Evolutionary conservation across 2,888 invertebrate species (phyloP), one percentile per base, ranked within the genome.

Genomic region (Xylota segnis): DNA sequence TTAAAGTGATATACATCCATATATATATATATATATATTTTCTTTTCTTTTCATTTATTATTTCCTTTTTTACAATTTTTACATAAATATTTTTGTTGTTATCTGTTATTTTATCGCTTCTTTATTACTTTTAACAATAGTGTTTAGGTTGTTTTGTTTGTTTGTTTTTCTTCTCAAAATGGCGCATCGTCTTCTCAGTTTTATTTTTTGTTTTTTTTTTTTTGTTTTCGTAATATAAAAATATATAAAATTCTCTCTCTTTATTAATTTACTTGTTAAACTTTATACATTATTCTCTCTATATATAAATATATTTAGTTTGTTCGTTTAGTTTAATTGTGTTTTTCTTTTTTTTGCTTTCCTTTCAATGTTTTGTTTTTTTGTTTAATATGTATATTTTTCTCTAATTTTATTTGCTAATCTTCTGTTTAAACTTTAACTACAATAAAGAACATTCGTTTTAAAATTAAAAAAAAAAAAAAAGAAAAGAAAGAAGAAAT

Each of bases 31-130:
- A n/a, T n/a, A n/a, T 70, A 71, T 71, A 47, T 78, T n/a, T 74
- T 86, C 66, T 32, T 56, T 70, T 77, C 59, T 70, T 23, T 29
- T 77, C 76, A 59, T 82, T 87, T 75, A 68, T 76, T 84, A 74
- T 82, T 87, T 58, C 29, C 29, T 79, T 89, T 83, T 87, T 84
- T 88, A 88, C 82, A 87, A 79, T 81, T 88, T 87, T 78, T 87
- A 83, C 87, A 83, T 87, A 83, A 76, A 77, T 83, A 71, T 78
- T 70, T 77, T 56, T 70, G 79, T 79, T 86, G 76, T 59, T 79
- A n/a, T 72, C 54, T 76, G 71, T 18, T 56, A 14, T 70, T 75
- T 63, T 61, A 56, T 71, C 71, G 61, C 63, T 71, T 79, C 66
- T 76, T 37, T 75, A 50, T 59, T 66, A 54, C 59, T 71, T 71